Conservation (phyloP, 2,888 invertebrate genomes). For the Nymphalis polychloros region DNA sequence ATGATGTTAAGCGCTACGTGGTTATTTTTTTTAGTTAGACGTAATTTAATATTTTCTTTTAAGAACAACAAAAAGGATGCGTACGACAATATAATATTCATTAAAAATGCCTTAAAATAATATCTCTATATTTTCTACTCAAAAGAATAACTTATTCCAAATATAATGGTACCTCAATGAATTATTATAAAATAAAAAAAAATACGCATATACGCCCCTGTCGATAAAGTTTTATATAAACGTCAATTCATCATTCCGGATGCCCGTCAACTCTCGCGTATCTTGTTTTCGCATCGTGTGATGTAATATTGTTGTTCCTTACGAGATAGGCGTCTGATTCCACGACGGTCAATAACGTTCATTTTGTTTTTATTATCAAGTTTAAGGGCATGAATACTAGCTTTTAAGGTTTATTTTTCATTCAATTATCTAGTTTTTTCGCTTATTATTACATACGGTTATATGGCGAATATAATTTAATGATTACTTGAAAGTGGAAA, state of each 20-base stretch:
- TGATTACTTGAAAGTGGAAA: no score
- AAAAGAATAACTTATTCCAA: no score
- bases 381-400: slow-evolving; percentile 1
- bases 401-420: not conserved
- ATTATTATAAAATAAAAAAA: no score
- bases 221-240: slow-evolving; percentile 5
- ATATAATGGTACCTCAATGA: no score
- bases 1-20: no score
- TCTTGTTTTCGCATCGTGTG: slow-evolving; percentile 33
- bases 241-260: slow-evolving; percentile 33
- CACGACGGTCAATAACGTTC: slow-evolving; percentile 1
- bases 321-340: slow-evolving; percentile 1
- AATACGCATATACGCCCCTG: not conserved
- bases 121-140: no score
- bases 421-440: not conserved
- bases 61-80: no score
- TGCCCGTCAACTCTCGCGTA: slow-evolving; percentile 15
- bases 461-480: not conserved
- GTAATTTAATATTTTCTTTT: no score
- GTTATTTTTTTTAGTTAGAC: no score
- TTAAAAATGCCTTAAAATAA: no score
- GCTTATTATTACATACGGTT: not conserved
- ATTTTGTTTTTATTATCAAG: slow-evolving; percentile 13
- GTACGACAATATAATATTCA: no score
- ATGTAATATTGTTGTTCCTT: slow-evolving; percentile 35